Percentiles rank a stretch among this genome's conserved stretches.
These are phyloP conservation scores for Drosophila orosa DNA, from an alignment of 1,140 invertebrate genomes.

Conservation along the genomic window DNA sequence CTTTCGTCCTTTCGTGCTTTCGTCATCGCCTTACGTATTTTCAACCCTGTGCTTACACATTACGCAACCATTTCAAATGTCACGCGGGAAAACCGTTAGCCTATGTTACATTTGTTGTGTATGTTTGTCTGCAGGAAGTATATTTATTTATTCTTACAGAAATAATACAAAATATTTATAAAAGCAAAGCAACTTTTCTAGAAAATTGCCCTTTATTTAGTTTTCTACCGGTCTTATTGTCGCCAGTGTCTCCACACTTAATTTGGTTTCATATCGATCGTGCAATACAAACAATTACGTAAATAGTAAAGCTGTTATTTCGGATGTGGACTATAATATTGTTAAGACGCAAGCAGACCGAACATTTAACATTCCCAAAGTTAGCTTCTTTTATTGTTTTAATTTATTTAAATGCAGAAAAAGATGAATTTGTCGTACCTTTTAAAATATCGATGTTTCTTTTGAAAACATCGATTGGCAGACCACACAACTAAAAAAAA, in stretches of 20 bases:
- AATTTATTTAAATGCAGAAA: too few relatives aligned
- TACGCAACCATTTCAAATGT: constrained; percentile 3
- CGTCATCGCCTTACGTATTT: constrained; percentile 23
- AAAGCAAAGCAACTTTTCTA: neutral
- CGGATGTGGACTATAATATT: too few relatives aligned
- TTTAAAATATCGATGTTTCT: too few relatives aligned
- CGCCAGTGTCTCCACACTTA: neutral
- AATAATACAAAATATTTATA: neutral
- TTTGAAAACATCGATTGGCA: too few relatives aligned
- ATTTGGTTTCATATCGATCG: neutral
- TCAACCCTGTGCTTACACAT: constrained; percentile 6
- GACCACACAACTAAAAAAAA: too few relatives aligned
- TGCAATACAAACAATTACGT: too few relatives aligned
- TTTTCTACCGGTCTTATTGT: neutral
- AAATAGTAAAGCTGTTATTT: too few relatives aligned
- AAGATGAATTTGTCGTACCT: too few relatives aligned
- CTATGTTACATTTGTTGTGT: neutral
- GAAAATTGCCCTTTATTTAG: neutral
- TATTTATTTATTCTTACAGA: neutral
- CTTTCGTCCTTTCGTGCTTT: constrained; percentile 44
- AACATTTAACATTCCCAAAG: too few relatives aligned
- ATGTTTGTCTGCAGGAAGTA: neutral
- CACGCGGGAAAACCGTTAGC: neutral
- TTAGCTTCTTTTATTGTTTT: too few relatives aligned
- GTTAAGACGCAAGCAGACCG: too few relatives aligned